Evolutionary conservation across 1,140 invertebrate genomes (phyloP), one percentile per base, ranked within the genome.

Genomic region (Lordiphosa clarofinis): DNA sequence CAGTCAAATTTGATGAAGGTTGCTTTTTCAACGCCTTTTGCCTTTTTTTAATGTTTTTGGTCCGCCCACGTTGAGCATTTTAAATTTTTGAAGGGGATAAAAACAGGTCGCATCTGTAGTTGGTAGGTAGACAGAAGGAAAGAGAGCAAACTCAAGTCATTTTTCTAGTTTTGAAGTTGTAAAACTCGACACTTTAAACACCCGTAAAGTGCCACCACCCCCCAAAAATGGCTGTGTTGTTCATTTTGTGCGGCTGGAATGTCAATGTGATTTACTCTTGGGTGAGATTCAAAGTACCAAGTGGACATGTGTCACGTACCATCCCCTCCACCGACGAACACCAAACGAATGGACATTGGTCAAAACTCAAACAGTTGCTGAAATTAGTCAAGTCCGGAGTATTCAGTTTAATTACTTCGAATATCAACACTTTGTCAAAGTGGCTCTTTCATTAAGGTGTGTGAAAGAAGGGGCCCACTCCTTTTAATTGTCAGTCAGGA

Each of bases 1-100:
- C 86, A 63, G 71, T 86, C 86, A 84, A 72, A 73, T 73, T 86
- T 88, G 86, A 88, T 75, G 71, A 88, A 88, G 86, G 86, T 88
- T 79, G 64, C 69, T 68, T 82, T 84, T 82, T 84, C 72, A 76
- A 66, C 62, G 62, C 69, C 15, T 47, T 33, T 37, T 59, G 37
- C 10, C 19, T 19, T 12, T 40, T 50, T 47, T 52, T 42, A 36
- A 24, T 15, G 47, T 35, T 56, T 46, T 56, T 37, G 40, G 40
- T 60, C 72, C 63, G 44, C 55, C 46, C 40, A 58, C 59, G 35
- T 59, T 55, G 46, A 49, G 46, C 61, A 73, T 75, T 86, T 86
- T 53, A 63, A 72, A 86, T 61, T 37, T 50, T 44, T 19, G 31
- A 0, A 28, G 7, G 43, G 42, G 43, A 2, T 13, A 28, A 7